phyloP scores from a whole-genome alignment of 2,888 invertebrate species.

The Gordius sp. region DNA sequence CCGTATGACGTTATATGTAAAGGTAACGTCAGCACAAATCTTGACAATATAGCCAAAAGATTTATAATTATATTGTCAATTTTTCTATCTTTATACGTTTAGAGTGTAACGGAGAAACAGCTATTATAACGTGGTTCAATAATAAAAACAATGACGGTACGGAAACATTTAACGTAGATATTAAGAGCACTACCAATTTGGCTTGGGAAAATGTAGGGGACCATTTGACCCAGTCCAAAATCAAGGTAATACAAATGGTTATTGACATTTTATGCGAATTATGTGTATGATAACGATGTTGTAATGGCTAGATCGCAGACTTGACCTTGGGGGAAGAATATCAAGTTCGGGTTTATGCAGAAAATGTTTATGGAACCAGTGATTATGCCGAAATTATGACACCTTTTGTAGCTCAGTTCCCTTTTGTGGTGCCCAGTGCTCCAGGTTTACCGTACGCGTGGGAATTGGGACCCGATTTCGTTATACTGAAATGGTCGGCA shows the following conservation, averaged over 20 bases:
- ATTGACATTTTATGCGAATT: too few relatives aligned
- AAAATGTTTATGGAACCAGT: not conserved
- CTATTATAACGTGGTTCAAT: too few relatives aligned
- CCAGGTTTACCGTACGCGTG: not conserved
- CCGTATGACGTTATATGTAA: not conserved
- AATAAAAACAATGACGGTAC: too few relatives aligned
- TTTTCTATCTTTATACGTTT: too few relatives aligned
- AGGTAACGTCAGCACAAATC: too few relatives aligned
- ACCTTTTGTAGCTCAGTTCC: not conserved
- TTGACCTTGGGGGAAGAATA: not conserved
- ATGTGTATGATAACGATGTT: too few relatives aligned
- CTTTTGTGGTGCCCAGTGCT: not conserved
- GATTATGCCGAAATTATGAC: not conserved
- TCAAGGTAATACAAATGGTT: too few relatives aligned
- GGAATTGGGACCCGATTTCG: not conserved
- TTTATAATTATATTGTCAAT: too few relatives aligned
- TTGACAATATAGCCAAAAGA: too few relatives aligned
- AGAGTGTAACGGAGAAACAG: too few relatives aligned
- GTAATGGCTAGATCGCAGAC: constrained; percentile 1
- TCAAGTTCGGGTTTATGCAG: not conserved
- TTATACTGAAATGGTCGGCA: not conserved
- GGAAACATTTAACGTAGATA: too few relatives aligned
- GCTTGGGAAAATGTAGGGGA: not conserved
- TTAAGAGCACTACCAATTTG: not conserved
- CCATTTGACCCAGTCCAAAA: not conserved